Evolutionary conservation across 2,888 invertebrate genomes (phyloP), one percentile per base, ranked within the genome.

Genomic region (Asteroscopus sphinx): DNA sequence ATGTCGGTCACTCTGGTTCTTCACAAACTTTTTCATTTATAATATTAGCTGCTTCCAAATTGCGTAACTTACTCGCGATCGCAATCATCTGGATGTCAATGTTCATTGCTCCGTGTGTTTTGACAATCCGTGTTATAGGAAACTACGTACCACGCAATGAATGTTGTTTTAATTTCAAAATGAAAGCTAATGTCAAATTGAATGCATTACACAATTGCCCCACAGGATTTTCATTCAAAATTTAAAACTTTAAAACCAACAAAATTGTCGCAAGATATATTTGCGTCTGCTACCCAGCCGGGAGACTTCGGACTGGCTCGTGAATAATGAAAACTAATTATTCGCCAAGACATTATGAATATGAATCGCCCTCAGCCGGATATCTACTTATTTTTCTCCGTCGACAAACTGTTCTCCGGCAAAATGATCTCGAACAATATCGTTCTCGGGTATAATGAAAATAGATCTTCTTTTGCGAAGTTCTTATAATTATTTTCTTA

Each of bases 311-410:
- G 45, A 8, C 39, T 8, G 49, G 64, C 40, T 62, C 44, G 58
- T 81, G 80, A 82, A 81, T 85, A 85, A 86, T 85, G 80, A 82
- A 83, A 86, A 86, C 83, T 85, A 84, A 87, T 87, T 86, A 86
- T 85, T 82, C 83, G 60, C 77, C 13, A 67, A 68, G 78, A 77
- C 82, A 81, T 85, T 86, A 87, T 85, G 85, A 86, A 83, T 86
- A 86, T 82, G 85, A 86, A 87, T 85, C 59, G 79, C 80, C 51
- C 51, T 56, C 32, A 62, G 70, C 69, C 68, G 71, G 69, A 70
- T 73, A 76, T 78, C 77, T 72, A 67, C 69, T 79, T 81, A 82
- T 83, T 86, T 86, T 83, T 78, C 77, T 77, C 60, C 49, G 73
- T 71, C 71, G 77, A 80, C 73, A 75, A 77, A 74, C 73, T 67